phyloP scores from a whole-genome alignment of 2,888 invertebrate genomes.

The Leistus spinibarbis region DNA sequence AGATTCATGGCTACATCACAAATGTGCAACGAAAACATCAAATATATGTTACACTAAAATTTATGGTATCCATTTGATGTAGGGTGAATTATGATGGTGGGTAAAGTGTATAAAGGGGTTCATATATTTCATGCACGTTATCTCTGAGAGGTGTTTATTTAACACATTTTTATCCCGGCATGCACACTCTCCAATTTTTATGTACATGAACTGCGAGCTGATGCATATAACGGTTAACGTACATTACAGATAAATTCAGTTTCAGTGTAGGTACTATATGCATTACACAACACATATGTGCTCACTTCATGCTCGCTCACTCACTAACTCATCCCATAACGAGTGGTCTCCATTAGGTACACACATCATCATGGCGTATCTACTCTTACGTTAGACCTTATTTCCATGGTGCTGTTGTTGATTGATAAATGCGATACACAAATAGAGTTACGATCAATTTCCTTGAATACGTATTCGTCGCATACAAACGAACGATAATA shows the following conservation, averaged over 20 bases:
- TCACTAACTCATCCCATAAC: not conserved
- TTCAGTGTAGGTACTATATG: slow-evolving; percentile 28
- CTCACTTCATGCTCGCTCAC: not conserved
- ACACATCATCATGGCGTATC: not conserved
- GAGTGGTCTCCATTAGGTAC: not conserved
- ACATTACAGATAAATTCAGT: slow-evolving; percentile 35
- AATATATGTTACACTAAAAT: slow-evolving; percentile 26
- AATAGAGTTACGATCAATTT: not conserved
- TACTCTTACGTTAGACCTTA: not conserved
- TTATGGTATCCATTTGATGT: slow-evolving; percentile 15
- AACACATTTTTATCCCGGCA: slow-evolving; percentile 31
- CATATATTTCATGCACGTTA: slow-evolving; percentile 26
- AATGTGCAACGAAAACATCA: slow-evolving; percentile 23
- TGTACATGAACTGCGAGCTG: slow-evolving; percentile 6
- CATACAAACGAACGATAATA: too few species aligned
- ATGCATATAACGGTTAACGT: slow-evolving; percentile 25
- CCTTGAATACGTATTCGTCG: not conserved
- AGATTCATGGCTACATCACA: not conserved
- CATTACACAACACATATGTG: slow-evolving; percentile 17
- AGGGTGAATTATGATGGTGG: slow-evolving; percentile 3
- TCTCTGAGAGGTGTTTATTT: slow-evolving; percentile 31
- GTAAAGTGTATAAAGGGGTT: slow-evolving; percentile 22
- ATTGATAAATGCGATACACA: not conserved
- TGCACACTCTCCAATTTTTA: slow-evolving; percentile 18
- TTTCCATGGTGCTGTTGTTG: not conserved